Base-by-base conservation (phyloP, 1,140 invertebrate genomes). In the Drosophila setifemur region DNA sequence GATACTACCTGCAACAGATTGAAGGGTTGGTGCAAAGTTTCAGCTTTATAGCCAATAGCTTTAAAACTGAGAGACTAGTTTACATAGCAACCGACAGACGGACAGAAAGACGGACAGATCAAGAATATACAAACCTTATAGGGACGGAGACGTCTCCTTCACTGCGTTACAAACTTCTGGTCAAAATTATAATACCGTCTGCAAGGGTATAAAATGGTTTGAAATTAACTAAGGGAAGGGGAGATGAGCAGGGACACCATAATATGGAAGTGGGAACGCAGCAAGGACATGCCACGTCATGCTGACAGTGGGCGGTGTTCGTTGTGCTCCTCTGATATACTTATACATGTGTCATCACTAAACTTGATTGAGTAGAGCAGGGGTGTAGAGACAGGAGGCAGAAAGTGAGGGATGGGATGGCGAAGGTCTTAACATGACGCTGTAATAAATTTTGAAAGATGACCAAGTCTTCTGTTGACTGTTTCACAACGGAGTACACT, bases 391-490 rank as follows among this genome's bases (percentile, higher is more conserved):
- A 16, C 4, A 2, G 8, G 19, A 25, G 23, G 11, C 21, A 23
- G n/a, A 8, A 2, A 12, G 5, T 2, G 9, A 3, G 47, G 2
- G 52, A 1, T 1, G 26, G 11, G 26, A 49, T 19, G 25, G 40
- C 48, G 19, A 35, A 58, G 33, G 48, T 61, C 47, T 47, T 71
- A 50, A 19, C 57, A 64, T 40, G 37, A 61, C 57, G 69, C 63
- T 64, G 57, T 73, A 64, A 69, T 71, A 73, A 83, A 85, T 71
- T 83, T 85, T 83, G 79, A 85, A 60, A 79, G 79, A 83, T 85
- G 79, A 57, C 74, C 69, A 73, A 83, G 83, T 67, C 57, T 69
- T 77, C 54, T 71, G 76, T 74, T 63, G 67, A 70, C 76, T 81
- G 67, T 58, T 57, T 42, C 31, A 43, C 50, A 47, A 19, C 14